phyloP scores from a whole-genome alignment of 2,888 invertebrate species.

The Catocala fraxini region DNA sequence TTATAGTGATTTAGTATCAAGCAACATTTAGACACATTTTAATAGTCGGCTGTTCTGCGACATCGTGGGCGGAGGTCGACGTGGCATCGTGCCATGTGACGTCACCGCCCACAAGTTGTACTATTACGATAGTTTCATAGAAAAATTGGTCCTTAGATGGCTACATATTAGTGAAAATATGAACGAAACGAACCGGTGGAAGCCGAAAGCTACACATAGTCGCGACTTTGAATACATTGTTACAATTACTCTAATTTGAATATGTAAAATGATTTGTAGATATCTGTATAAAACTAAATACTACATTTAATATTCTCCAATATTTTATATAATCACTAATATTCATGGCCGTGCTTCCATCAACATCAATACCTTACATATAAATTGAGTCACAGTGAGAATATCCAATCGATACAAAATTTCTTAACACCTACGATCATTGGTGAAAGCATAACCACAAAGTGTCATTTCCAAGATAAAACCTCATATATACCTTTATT shows the following conservation, averaged over 20 bases:
- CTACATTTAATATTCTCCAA: slow-evolving; percentile 63
- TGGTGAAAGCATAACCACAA: slow-evolving; percentile 65
- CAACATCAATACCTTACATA: slow-evolving; percentile 57
- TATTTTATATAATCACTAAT: slow-evolving; percentile 51
- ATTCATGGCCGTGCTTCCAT: slow-evolving; percentile 62
- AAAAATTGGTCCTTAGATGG: slow-evolving; percentile 53
- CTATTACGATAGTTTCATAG: slow-evolving; percentile 41
- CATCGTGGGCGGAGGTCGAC: slow-evolving; percentile 5
- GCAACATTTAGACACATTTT: slow-evolving; percentile 7
- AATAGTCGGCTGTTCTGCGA: slow-evolving; percentile 10
- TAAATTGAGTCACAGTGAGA: slow-evolving; percentile 57
- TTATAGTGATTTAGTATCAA: slow-evolving; percentile 10
- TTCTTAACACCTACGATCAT: slow-evolving; percentile 50
- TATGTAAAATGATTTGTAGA: slow-evolving; percentile 64
- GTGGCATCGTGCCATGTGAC: slow-evolving; percentile 7
- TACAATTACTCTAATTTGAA: slow-evolving; percentile 54
- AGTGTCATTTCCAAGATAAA: slow-evolving; percentile 55
- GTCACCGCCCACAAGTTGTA: slow-evolving; percentile 19
- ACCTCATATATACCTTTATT: slow-evolving; percentile 63
- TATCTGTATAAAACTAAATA: slow-evolving; percentile 72
- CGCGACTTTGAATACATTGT: slow-evolving; percentile 32
- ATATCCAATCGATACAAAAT: slow-evolving; percentile 54
- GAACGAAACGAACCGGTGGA: slow-evolving; percentile 33
- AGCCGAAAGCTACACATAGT: slow-evolving; percentile 43
- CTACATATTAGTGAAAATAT: slow-evolving; percentile 44